Base-by-base conservation (phyloP, 2,797 vertebrate genomes). In the Arremon brunneinucha region DNA sequence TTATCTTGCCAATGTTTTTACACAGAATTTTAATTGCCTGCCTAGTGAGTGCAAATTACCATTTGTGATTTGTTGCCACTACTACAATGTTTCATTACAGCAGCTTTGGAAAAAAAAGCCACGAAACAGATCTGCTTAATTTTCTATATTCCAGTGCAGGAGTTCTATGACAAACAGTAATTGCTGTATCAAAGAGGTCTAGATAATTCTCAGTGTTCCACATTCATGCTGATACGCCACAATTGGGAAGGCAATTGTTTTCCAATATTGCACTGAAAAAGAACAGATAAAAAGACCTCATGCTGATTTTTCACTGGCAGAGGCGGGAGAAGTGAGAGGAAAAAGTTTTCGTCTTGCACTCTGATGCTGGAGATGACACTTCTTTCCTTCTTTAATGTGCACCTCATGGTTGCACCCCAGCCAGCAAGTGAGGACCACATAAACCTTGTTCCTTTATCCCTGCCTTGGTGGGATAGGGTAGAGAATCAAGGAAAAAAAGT, bases 11-110 rank as follows among this genome's bases (percentile, higher is more conserved):
- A 83, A 34, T 81, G 94, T 50, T 83, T 93, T 95, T 85, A 87
- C 90, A 87, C 13, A 44, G 68, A 83, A 78, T 87, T 94, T 90
- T 96, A 94, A 95, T 95, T 95, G 93, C 71, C 81, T 94, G 79
- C 92, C 83, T 57, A 80, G 90, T 64, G 78, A 95, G 83, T 56
- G 68, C 89, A 90, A 95, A 93, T 94, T 93, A 83, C 59, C 49
- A 57, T 93, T 85, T 68, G 52, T 94, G 74, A 94, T 95, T 94
- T 96, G 78, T 75, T 95, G 65, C 60, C 53, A 55, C 53, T 82
- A 49, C 23, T 68, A 65, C 43, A 55, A 8, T 68, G 83, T 91
- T 97, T 93, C 92, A 89, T 85, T 95, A 93, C 68, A 84, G 68
- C 23, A 53, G 35, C 41, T 93, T 87, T 83, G 49, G 41, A 19